phyloP scores from a whole-genome alignment of 2,797 vertebrate species.

The Potorous gilbertii region DNA sequence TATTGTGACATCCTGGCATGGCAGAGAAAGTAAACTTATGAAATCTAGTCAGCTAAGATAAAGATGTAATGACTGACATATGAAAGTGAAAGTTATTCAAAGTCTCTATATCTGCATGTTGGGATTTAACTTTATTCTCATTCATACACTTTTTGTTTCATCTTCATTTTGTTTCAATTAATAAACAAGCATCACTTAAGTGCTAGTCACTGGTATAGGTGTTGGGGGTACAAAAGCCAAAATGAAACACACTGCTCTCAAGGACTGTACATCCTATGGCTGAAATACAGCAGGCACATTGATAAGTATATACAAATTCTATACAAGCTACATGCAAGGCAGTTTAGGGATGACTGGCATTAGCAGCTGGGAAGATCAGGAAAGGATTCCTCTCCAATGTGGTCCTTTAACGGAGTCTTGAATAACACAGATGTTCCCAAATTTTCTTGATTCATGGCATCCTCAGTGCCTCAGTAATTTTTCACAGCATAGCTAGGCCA shows the following conservation, averaged over 20 bases:
- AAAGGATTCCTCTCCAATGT: neutral
- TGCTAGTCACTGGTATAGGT: neutral
- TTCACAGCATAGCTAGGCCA: neutral
- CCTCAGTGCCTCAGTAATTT: neutral
- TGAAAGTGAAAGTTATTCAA: neutral
- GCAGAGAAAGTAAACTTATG: neutral
- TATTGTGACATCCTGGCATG: neutral
- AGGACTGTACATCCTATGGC: neutral
- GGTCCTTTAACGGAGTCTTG: neutral
- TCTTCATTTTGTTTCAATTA: neutral
- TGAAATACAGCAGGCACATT: neutral
- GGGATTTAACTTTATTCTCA: too few species aligned
- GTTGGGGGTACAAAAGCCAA: neutral
- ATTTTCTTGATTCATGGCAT: neutral
- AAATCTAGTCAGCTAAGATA: neutral
- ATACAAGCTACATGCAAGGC: neutral
- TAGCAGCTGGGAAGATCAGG: neutral
- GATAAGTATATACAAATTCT: neutral
- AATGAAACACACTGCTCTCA: neutral
- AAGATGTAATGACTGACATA: neutral
- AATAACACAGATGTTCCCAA: neutral
- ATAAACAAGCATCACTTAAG: neutral
- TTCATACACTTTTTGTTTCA: neutral
- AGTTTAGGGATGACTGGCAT: neutral
- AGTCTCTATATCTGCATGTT: neutral